Percentiles rank a stretch among this genome's conserved stretches.
Evolutionary conservation across 64 coral and sea anemone species (phyloP).

Genomic region (Actinia tenebrosa): DNA sequence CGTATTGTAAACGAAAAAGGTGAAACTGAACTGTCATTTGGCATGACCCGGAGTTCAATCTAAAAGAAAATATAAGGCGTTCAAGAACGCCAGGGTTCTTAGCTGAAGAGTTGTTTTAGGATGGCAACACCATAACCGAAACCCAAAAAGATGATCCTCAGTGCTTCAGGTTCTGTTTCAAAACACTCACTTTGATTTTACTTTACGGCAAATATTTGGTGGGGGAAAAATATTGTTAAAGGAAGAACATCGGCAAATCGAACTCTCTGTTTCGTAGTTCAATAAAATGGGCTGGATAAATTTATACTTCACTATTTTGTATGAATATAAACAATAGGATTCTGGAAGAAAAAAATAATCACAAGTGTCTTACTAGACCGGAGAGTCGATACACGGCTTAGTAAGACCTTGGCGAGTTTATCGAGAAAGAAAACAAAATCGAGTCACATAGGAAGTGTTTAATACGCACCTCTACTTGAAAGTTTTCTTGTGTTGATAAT

Average conservation of each 20-base stretch:
- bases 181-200: background rate
- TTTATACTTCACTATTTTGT: slow-evolving; percentile 4
- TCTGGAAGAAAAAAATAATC: background rate
- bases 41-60: background rate
- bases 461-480: slow-evolving; percentile 91
- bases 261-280: slow-evolving; percentile 9
- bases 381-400: background rate
- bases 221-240: background rate
- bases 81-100: background rate
- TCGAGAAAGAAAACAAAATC: background rate
- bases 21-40: background rate
- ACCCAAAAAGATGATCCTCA: background rate
- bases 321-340: slow-evolving; percentile 6
- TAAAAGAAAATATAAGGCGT: background rate
- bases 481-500: slow-evolving; percentile 99
- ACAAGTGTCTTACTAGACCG: background rate
- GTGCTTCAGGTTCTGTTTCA: background rate
- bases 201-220: background rate
- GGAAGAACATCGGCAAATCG: background rate
- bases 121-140: background rate
- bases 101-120: background rate
- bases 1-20: background rate
- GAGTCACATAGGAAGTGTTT: slow-evolving; percentile 6
- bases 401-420: background rate
- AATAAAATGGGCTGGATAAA: slow-evolving; percentile 1